Conservation (phyloP, 2,888 invertebrate genomes). For the Hoplodrina ambigua region DNA sequence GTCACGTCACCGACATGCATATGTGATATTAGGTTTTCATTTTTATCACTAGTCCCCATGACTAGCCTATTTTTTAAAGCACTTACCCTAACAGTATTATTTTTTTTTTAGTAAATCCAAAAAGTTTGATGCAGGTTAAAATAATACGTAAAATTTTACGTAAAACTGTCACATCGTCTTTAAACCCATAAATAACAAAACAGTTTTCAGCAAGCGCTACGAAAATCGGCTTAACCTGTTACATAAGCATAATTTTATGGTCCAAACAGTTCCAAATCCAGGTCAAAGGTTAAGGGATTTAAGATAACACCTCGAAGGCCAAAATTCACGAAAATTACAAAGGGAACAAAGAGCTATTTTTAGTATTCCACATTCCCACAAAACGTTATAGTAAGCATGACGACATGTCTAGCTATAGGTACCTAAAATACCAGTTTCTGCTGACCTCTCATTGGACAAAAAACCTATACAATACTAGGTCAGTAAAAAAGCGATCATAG, state of each 20-base stretch:
- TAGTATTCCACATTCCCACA: conserved; percentile 35
- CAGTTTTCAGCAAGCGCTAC: not conserved
- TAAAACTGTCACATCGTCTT: not conserved
- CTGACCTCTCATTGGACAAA: not conserved
- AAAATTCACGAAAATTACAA: conserved; percentile 45
- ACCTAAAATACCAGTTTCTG: not conserved
- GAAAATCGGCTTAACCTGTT: conserved; percentile 1
- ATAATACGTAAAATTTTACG: too few species aligned
- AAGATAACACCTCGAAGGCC: conserved; percentile 39
- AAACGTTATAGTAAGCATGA: conserved; percentile 21
- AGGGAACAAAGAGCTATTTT: conserved; percentile 46
- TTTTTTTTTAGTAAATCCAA: too few species aligned
- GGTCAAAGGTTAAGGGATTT: conserved; percentile 19
- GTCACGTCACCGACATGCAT: too few species aligned
- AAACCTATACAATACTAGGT: not conserved
- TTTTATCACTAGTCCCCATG: too few species aligned
- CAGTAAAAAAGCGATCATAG: conserved; percentile 15
- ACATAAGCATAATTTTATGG: conserved; percentile 15
- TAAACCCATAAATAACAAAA: conserved; percentile 4
- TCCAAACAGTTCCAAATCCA: conserved; percentile 1
- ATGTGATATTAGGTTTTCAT: too few species aligned
- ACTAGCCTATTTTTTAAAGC: too few species aligned
- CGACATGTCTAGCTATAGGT: not conserved
- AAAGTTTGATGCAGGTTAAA: too few species aligned
- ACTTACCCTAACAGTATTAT: too few species aligned